Percentiles rank a stretch among this genome's conserved stretches.
Evolutionary conservation across 2,797 vertebrate genomes (phyloP).

Genomic region (Muscicapa comitata): DNA sequence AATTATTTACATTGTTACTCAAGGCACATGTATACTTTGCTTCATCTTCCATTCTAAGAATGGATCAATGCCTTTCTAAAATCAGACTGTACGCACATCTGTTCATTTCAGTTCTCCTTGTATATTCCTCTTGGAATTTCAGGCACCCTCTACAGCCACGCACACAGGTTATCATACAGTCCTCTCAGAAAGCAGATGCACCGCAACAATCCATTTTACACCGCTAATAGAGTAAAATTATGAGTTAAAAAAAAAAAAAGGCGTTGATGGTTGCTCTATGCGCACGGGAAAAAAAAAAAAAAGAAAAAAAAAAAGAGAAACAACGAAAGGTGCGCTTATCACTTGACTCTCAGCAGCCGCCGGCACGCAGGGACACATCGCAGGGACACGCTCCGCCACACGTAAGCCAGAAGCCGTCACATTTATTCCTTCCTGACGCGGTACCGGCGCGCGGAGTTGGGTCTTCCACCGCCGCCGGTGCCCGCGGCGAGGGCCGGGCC

Average conservation of each 20-base stretch:
- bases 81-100: neutral
- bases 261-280: neutral
- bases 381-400: neutral
- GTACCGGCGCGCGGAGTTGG: neutral
- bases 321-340: neutral
- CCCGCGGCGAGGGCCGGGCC: neutral
- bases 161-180: neutral
- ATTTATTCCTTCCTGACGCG: neutral
- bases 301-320: too few species aligned
- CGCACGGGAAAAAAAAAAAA: accelerated
- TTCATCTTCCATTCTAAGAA: neutral
- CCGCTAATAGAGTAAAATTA: neutral
- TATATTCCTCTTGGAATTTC: neutral
- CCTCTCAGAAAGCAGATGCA: neutral
- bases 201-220: neutral
- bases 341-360: neutral
- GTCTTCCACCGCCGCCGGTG: neutral
- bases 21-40: neutral
- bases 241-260: neutral
- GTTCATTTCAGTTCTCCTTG: neutral
- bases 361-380: neutral
- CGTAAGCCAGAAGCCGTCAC: neutral
- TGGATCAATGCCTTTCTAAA: neutral
- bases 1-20: constrained; percentile 3
- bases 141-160: neutral